phyloP scores from a whole-genome alignment of 2,113 vertebrate species.

The Peromyscus leucopus region DNA sequence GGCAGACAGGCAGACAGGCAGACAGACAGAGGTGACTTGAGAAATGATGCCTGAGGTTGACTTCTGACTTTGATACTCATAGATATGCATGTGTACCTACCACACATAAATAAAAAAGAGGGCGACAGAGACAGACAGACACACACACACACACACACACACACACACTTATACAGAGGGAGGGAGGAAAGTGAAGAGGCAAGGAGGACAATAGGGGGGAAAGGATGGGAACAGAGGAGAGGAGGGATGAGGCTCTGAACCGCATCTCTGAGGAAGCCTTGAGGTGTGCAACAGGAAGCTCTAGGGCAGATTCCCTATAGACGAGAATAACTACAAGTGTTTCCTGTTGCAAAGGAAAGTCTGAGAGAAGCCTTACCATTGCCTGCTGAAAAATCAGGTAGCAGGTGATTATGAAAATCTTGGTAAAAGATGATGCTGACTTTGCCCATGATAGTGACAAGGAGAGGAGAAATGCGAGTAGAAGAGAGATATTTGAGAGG shows the following conservation, averaged over 20 bases:
- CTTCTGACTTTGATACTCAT: not conserved
- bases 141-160: not conserved
- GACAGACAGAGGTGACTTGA: not conserved
- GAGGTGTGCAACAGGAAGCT: not conserved
- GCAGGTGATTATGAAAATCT: not conserved
- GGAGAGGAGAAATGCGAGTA: not conserved
- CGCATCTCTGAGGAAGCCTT: not conserved
- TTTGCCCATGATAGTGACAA: not conserved
- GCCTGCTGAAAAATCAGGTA: not conserved
- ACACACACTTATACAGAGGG: too few species aligned
- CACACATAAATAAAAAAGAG: not conserved
- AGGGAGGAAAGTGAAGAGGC: too few species aligned
- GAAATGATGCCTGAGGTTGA: not conserved
- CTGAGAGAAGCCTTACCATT: not conserved
- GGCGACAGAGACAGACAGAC: not conserved
- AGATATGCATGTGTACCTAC: not conserved
- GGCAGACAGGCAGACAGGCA: not conserved
- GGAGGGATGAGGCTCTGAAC: not conserved
- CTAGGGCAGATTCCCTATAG: too few species aligned
- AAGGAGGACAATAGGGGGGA: rapidly evolving
- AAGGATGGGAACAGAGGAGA: not conserved
- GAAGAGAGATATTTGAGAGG: not conserved
- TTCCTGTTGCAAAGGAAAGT: not conserved
- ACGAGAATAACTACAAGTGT: not conserved
- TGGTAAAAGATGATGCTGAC: not conserved